Conservation (phyloP, 2,888 invertebrate species). For the Hypselothyrea guttata region DNA sequence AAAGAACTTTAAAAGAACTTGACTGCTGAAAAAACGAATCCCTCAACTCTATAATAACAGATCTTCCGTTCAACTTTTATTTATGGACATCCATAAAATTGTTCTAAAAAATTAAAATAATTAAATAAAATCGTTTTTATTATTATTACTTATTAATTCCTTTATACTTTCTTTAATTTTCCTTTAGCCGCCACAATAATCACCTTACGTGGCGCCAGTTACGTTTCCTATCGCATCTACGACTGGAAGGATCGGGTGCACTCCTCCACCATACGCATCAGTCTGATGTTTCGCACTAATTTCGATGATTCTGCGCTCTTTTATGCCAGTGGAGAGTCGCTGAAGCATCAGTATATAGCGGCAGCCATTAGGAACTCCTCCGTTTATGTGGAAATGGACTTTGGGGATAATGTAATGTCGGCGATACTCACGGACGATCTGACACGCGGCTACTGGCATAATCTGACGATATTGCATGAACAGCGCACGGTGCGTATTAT, state of each 20-base stretch:
- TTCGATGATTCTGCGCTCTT: slow-evolving; percentile 96
- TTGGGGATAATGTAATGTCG: slow-evolving; percentile 90
- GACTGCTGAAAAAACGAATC: too few species aligned
- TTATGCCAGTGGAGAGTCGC: slow-evolving; percentile 95
- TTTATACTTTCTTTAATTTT: not conserved
- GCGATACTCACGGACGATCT: slow-evolving; percentile 87
- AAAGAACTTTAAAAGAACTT: too few species aligned
- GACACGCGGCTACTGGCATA: slow-evolving; percentile 93
- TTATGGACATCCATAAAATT: too few species aligned
- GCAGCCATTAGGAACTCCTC: slow-evolving; percentile 92
- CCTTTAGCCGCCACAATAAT: slow-evolving; percentile 92
- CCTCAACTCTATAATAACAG: too few species aligned
- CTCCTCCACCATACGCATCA: slow-evolving; percentile 92
- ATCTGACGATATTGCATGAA: slow-evolving; percentile 92
- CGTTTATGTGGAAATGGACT: slow-evolving; percentile 92
- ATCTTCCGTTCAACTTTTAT: too few species aligned
- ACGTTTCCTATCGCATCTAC: slow-evolving; percentile 95
- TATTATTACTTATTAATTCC: too few species aligned
- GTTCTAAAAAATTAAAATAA: too few species aligned
- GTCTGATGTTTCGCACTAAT: slow-evolving; percentile 93
- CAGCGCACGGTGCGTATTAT: slow-evolving; percentile 88
- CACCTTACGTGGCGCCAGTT: slow-evolving; percentile 94
- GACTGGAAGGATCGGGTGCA: slow-evolving; percentile 96
- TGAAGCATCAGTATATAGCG: slow-evolving; percentile 93
- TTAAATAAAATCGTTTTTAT: too few species aligned